Evolutionary conservation across 2,888 invertebrate genomes (phyloP).

Genomic region (Microplitis deprimator): DNA sequence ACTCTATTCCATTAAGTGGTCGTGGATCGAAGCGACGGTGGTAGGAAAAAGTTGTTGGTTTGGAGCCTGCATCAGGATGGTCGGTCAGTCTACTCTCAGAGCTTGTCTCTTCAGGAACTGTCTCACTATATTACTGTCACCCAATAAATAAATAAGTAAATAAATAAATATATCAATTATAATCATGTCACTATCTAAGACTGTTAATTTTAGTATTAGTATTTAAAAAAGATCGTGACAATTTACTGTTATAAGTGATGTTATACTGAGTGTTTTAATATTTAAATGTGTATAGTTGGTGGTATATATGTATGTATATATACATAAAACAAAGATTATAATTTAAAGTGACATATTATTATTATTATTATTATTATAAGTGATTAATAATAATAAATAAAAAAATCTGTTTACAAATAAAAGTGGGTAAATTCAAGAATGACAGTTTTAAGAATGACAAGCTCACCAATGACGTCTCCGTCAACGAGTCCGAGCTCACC

Average conservation of each 20-base stretch:
- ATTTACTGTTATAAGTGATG: no score
- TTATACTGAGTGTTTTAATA: no score
- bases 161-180: not conserved
- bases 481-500: slow-evolving; percentile 61
- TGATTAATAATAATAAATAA: not conserved
- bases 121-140: not conserved
- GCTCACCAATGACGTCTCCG: slow-evolving; percentile 65
- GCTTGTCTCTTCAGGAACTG: slow-evolving; percentile 62
- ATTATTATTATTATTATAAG: not conserved
- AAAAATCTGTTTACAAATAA: not conserved
- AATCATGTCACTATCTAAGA: no score
- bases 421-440: slow-evolving; percentile 52
- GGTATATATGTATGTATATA: no score
- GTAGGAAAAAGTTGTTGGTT: slow-evolving; percentile 62
- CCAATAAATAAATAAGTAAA: not conserved
- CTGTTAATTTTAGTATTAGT: no score
- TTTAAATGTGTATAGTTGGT: no score
- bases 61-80: slow-evolving; percentile 53
- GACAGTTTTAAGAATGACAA: slow-evolving; percentile 69
- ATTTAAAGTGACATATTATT: no score
- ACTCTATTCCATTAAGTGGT: slow-evolving; percentile 15
- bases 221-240: no score
- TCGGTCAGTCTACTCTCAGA: slow-evolving; percentile 68
- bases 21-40: slow-evolving; percentile 39
- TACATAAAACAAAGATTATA: no score